Conservation (phyloP, 2,888 invertebrate genomes). For the Seira ritae region DNA sequence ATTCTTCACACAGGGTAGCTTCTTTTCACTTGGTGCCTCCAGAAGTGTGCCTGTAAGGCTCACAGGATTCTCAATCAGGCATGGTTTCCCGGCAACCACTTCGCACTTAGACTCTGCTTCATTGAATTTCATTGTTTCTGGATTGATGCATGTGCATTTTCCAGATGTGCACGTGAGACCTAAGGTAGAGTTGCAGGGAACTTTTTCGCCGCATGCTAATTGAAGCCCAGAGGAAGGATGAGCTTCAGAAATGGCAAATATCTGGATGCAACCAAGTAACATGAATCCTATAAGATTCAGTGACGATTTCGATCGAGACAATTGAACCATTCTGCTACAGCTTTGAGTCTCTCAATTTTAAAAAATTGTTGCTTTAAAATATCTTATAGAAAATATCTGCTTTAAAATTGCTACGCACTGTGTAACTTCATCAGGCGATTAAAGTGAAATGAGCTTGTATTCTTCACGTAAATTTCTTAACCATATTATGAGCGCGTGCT, state of each 20-base stretch:
- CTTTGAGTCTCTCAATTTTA: too few species aligned
- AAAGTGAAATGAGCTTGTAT: too few species aligned
- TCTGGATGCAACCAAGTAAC: neutral
- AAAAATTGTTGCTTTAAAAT: too few species aligned
- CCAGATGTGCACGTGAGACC: constrained; percentile 11
- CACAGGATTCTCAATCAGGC: constrained; percentile 13
- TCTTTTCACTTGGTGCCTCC: neutral
- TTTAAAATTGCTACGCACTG: too few species aligned
- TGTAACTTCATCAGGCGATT: too few species aligned
- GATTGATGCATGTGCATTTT: neutral
- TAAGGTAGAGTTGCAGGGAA: neutral
- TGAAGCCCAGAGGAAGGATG: neutral
- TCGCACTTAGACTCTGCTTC: neutral
- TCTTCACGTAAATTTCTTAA: too few species aligned
- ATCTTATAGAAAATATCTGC: too few species aligned
- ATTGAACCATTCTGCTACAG: neutral
- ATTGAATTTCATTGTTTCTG: constrained; percentile 10
- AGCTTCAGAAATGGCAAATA: neutral
- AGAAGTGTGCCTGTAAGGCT: constrained; percentile 14
- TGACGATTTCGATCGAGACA: neutral
- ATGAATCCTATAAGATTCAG: constrained; percentile 8
- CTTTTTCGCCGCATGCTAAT: constrained; percentile 21
- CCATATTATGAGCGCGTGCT: too few species aligned
- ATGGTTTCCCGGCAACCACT: neutral
- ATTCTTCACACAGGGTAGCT: constrained; percentile 32